Evolutionary conservation across 2,888 invertebrate genomes (phyloP).

Genomic region (Melieria omissa): DNA sequence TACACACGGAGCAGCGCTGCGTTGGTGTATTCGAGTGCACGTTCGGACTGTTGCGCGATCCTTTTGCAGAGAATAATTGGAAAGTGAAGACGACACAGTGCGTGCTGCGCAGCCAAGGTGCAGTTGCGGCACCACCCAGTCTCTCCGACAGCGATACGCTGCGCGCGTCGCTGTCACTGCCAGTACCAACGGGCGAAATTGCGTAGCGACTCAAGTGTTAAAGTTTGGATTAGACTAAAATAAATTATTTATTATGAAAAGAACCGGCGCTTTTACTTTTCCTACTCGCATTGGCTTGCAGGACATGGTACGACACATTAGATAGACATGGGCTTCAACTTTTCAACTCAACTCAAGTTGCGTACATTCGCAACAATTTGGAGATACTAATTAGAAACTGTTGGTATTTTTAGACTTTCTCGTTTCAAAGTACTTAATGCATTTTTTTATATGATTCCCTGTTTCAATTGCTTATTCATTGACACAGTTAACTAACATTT

Average conservation of each 20-base stretch:
- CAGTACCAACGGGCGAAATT: slow-evolving; percentile 53
- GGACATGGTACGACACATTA: too few relatives aligned
- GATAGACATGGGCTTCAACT: too few relatives aligned
- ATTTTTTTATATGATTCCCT: too few relatives aligned
- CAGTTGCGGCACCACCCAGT: slow-evolving; percentile 49
- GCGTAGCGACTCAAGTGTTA: slow-evolving; percentile 36
- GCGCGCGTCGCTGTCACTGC: slow-evolving; percentile 51
- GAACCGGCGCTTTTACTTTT: too few relatives aligned
- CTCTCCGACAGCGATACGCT: slow-evolving; percentile 54
- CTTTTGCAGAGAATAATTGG: slow-evolving; percentile 74
- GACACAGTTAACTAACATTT: too few relatives aligned
- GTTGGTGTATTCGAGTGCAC: slow-evolving; percentile 75
- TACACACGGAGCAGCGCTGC: slow-evolving; percentile 69
- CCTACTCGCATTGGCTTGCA: too few relatives aligned
- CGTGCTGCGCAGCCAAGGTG: slow-evolving; percentile 63
- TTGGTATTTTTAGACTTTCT: too few relatives aligned
- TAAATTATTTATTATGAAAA: background rate
- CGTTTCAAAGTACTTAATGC: too few relatives aligned
- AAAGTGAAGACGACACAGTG: slow-evolving; percentile 73
- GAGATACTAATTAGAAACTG: too few relatives aligned
- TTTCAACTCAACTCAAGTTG: too few relatives aligned
- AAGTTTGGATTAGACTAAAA: slow-evolving; percentile 10
- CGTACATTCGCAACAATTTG: too few relatives aligned
- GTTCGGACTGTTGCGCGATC: slow-evolving; percentile 74
- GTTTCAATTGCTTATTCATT: too few relatives aligned